phyloP scores from a whole-genome alignment of 1,140 invertebrate genomes.

The Chrysopa pallens region DNA sequence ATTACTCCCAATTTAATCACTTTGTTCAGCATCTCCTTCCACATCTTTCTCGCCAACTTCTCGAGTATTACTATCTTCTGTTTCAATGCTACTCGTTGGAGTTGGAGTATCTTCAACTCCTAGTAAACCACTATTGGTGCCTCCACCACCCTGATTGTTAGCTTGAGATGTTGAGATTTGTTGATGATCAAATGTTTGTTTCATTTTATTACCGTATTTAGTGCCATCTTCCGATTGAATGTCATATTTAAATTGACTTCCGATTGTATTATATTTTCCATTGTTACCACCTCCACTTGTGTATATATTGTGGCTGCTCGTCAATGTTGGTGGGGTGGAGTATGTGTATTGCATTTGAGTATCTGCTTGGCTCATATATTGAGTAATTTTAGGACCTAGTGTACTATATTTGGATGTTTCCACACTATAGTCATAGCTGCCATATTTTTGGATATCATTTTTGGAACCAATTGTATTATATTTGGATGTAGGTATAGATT shows the following conservation, averaged over 20 bases:
- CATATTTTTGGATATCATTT: constrained; percentile 3
- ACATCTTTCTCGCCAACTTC: constrained; percentile 33
- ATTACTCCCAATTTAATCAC: constrained; percentile 21
- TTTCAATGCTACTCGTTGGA: constrained; percentile 38
- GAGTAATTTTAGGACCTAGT: constrained; percentile 11
- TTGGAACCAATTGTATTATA: constrained; percentile 13
- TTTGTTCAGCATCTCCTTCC: constrained; percentile 38
- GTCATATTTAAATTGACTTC: neutral
- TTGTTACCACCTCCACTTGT: neutral
- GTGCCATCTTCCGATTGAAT: constrained; percentile 7
- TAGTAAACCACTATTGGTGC: constrained; percentile 7
- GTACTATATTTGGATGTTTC: constrained; percentile 12
- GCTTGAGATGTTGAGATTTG: constrained; percentile 1
- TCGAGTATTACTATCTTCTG: constrained; percentile 31
- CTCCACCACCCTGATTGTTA: constrained; percentile 8
- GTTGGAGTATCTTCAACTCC: constrained; percentile 30
- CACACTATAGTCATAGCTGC: neutral
- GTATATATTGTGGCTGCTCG: neutral
- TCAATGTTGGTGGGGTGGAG: neutral
- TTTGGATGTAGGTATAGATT: constrained; percentile 3
- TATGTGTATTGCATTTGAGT: neutral
- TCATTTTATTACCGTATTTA: constrained; percentile 7
- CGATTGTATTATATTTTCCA: constrained; percentile 7
- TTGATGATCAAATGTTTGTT: constrained; percentile 4
- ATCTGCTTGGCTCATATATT: constrained; percentile 10